phyloP scores from a whole-genome alignment of 2,888 invertebrate species.

The Aspidiotus destructor region DNA sequence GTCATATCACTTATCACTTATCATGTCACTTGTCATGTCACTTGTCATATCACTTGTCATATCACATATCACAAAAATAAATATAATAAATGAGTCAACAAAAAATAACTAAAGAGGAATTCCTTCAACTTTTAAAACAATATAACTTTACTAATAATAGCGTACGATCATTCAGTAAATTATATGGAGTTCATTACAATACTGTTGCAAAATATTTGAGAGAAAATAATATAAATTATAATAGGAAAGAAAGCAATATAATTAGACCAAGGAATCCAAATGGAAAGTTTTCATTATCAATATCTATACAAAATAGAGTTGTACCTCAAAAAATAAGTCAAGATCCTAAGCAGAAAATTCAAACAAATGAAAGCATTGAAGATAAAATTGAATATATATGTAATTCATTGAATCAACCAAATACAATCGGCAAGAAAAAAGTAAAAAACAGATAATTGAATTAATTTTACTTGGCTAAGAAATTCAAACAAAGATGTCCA shows the following conservation, averaged over 20 bases:
- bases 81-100: conserved; percentile 7
- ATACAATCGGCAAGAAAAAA: conserved; percentile 3
- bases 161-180: conserved; percentile 4
- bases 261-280: conserved; percentile 4
- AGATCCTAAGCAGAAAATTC: conserved; percentile 2
- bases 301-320: conserved; percentile 4
- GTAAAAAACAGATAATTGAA: neutral
- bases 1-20: no score
- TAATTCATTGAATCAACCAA: conserved; percentile 4
- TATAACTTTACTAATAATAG: conserved; percentile 6
- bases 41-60: conserved; percentile 6
- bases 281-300: conserved; percentile 4
- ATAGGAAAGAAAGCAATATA: conserved; percentile 1
- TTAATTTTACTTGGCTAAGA: conserved; percentile 4
- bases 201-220: conserved; percentile 1
- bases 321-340: conserved; percentile 4
- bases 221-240: conserved; percentile 4
- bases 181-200: conserved; percentile 4
- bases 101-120: conserved; percentile 8
- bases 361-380: conserved; percentile 4
- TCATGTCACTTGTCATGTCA: no score
- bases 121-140: conserved; percentile 5
- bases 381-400: conserved; percentile 4
- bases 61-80: conserved; percentile 11
- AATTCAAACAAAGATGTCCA: conserved; percentile 10